Percentiles rank a stretch among this genome's conserved stretches.
phyloP scores from a whole-genome alignment of 2,888 invertebrate species.

The Timema podura region DNA sequence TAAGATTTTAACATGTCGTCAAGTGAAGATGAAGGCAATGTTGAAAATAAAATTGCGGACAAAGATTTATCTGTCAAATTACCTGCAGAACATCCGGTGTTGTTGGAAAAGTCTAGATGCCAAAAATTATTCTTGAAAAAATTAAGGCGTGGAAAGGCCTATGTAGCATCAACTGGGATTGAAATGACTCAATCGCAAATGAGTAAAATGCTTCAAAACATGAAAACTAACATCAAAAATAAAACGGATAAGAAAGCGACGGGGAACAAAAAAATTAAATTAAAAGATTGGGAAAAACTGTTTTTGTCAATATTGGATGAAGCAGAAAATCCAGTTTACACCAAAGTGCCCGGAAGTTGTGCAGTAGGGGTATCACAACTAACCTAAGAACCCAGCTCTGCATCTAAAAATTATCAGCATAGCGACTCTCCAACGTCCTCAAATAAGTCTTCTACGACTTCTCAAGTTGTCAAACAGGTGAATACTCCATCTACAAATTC shows the following conservation, averaged over 20 bases:
- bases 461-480: slow-evolving; percentile 13
- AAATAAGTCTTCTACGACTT: not conserved
- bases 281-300: slow-evolving; percentile 4
- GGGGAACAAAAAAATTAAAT: slow-evolving; percentile 6
- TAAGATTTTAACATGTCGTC: not conserved
- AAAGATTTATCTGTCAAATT: slow-evolving; percentile 7
- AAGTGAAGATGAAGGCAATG: slow-evolving; percentile 3
- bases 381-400: slow-evolving; percentile 10
- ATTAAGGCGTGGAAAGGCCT: not conserved
- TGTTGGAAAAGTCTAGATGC: slow-evolving; percentile 3
- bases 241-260: not conserved
- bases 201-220: slow-evolving; percentile 13
- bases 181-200: slow-evolving; percentile 1
- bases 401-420: slow-evolving; percentile 1
- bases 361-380: not conserved
- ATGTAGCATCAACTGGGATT: slow-evolving; percentile 3
- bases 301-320: not conserved
- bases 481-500: not conserved
- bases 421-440: not conserved
- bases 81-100: slow-evolving; percentile 5
- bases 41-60: slow-evolving; percentile 5
- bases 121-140: not conserved
- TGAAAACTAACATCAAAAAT: not conserved
- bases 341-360: slow-evolving; percentile 7
- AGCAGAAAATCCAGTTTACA: not conserved